These are phyloP conservation scores for Tetramorium parvispinum DNA, from an alignment of 1,140 invertebrate genomes.

Conservation along the genomic window DNA sequence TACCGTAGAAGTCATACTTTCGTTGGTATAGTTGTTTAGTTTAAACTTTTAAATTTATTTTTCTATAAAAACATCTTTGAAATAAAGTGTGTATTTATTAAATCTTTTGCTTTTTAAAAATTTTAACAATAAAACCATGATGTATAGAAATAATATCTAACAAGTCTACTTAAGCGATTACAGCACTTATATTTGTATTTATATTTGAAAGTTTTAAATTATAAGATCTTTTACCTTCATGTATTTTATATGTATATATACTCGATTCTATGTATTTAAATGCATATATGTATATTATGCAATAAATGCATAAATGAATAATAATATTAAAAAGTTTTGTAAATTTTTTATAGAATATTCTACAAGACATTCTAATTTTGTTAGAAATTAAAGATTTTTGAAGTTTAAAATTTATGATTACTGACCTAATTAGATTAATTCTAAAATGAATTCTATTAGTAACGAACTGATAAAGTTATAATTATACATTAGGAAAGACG, in stretches of 20 bases:
- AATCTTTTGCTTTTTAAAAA: background rate
- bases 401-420: background rate
- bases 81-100: background rate
- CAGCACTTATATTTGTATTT: background rate
- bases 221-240: background rate
- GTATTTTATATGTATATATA: too few relatives aligned
- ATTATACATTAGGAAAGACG: background rate
- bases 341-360: background rate
- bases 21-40: background rate
- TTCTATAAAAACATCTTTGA: background rate
- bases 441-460: constrained; percentile 3
- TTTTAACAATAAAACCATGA: background rate
- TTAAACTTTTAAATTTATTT: background rate
- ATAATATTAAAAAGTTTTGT: background rate
- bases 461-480: constrained; percentile 8
- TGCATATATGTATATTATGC: too few relatives aligned
- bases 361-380: background rate
- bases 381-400: background rate
- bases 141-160: background rate
- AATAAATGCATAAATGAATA: too few relatives aligned
- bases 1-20: background rate
- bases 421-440: background rate
- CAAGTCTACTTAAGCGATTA: background rate
- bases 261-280: background rate
- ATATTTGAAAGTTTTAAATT: background rate